Evolutionary conservation across 2,113 vertebrate species (phyloP), one percentile per base, ranked within the genome.

Genomic region (Lathamus discolor): DNA sequence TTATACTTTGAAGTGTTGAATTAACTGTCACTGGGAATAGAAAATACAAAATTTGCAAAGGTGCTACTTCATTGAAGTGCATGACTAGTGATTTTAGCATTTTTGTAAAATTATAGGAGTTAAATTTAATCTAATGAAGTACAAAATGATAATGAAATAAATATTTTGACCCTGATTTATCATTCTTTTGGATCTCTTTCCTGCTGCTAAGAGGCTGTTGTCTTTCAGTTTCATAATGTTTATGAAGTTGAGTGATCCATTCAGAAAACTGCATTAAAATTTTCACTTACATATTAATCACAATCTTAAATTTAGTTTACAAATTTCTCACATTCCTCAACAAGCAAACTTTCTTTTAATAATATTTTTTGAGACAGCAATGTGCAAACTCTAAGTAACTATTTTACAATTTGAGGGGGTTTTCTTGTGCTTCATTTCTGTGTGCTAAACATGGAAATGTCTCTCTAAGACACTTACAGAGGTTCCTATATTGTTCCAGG

Each of bases 1-100:
- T 86, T 98, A 88, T 98, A 97, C 97, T 98, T 98, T 97, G 97
- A 98, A 98, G 98, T 98, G 93, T 70, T 97, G 98, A 98, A 98
- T 99, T 98, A 98, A 98, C 97, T 98, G 97, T 98, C 98, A 98
- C 94, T 98, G 98, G 95, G 95, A 97, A 97, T 85, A 97, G 92
- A 96, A 97, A 97, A 96, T 28, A 83, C 85, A 95, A 97, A 96
- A 91, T 93, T 83, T 87, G 63, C 80, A 92, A 96, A 89, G 67
- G 55, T 87, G 54, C 75, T 86, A 17, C 91, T 96, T 95, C 73
- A 55, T 7, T 62, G 83, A 96, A 95, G 68, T 83, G 17, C 52
- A 88, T 88, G 57, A 68, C 91, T 95, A 92, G 86, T 88, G 90
- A 96, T 87, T 94, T 97, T 94, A 85, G 57, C 31, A 80, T 86